phyloP scores from a whole-genome alignment of 1,140 invertebrate genomes.

The Lepidurus arcticus region DNA sequence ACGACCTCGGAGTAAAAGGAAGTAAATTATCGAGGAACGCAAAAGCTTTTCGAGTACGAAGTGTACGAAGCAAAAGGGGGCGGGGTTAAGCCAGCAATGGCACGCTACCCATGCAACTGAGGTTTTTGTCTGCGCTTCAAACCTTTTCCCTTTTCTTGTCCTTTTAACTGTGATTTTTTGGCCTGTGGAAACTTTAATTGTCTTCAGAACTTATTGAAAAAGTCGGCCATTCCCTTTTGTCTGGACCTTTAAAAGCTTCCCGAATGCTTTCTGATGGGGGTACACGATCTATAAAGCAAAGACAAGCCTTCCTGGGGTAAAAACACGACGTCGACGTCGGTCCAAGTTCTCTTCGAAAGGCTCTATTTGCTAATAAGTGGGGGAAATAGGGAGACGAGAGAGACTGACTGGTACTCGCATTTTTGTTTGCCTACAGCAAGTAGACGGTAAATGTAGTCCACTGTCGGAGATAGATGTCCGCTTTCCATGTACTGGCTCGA shows the following conservation, averaged over 20 bases:
- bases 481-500: not conserved
- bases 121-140: not conserved
- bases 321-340: too few relatives aligned
- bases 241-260: not conserved
- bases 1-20: not conserved
- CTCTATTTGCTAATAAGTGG: not conserved
- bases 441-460: not conserved
- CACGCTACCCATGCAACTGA: not conserved
- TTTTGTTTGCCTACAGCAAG: not conserved
- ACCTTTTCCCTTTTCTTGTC: not conserved
- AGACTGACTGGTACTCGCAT: not conserved
- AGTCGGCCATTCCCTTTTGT: not conserved
- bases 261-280: not conserved
- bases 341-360: not conserved
- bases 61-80: not conserved
- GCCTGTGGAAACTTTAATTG: not conserved
- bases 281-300: not conserved
- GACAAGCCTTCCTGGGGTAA: too few relatives aligned
- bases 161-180: not conserved
- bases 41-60: not conserved
- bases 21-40: not conserved
- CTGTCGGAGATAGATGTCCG: not conserved
- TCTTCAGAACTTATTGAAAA: constrained; percentile 5
- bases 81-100: not conserved
- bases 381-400: not conserved